A percentile compares a stretch with the other conserved stretches of the same genome.
phyloP scores from a whole-genome alignment of 2,797 vertebrate genomes.

The Acrossocheilus fasciatus region DNA sequence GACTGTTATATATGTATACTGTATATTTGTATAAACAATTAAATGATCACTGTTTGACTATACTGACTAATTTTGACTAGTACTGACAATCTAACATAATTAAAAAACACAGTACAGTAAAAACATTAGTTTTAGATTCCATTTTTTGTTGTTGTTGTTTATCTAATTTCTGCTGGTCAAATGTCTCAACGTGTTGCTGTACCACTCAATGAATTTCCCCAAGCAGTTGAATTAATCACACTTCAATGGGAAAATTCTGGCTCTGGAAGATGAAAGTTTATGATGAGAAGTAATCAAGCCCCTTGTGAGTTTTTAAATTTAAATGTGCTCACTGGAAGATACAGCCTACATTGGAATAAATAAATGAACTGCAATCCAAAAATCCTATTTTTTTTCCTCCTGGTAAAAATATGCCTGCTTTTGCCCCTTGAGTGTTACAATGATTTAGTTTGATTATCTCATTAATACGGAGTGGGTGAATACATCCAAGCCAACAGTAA shows the following conservation, averaged over 20 bases:
- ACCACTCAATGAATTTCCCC: neutral
- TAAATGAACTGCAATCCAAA: conserved; percentile 12
- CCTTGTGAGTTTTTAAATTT: neutral
- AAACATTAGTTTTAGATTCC: neutral
- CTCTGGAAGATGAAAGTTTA: conserved; percentile 16
- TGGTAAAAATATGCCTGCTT: conserved; percentile 47
- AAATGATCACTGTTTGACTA: neutral
- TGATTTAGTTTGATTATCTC: conserved; percentile 69
- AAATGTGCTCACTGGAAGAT: conserved; percentile 20
- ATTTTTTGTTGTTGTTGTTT: neutral
- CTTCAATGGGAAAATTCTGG: conserved; percentile 10
- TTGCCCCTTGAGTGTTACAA: conserved; percentile 64
- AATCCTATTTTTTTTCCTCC: neutral
- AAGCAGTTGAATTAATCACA: conserved; percentile 12
- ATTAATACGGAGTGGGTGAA: conserved; percentile 67
- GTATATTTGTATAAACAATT: neutral
- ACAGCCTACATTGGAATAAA: conserved; percentile 20
- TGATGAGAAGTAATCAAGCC: conserved; percentile 25
- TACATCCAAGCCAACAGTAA: conserved; percentile 71
- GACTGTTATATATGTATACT: neutral
- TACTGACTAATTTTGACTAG: neutral
- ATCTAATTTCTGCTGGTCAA: conserved; percentile 1
- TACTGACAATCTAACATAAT: neutral
- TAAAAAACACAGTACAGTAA: neutral
- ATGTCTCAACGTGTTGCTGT: conserved; percentile 1